phyloP scores from a whole-genome alignment of 2,113 vertebrate species.

The Reinhardtius hippoglossoides region DNA sequence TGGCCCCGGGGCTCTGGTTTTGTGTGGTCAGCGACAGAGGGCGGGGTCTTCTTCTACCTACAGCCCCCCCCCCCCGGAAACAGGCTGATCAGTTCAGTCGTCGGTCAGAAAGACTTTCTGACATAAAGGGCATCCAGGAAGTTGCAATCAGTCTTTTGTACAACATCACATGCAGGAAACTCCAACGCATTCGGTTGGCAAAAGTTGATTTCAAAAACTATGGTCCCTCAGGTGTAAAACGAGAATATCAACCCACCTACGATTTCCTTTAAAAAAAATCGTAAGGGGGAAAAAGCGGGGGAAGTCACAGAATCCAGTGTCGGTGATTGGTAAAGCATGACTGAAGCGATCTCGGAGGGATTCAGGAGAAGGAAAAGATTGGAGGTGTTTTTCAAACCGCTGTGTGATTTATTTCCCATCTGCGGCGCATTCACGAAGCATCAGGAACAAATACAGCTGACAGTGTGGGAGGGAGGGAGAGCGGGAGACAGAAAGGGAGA shows the following conservation, averaged over 20 bases:
- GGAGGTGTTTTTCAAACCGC: constrained; percentile 46
- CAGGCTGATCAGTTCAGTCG: constrained; percentile 7
- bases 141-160: no score
- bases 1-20: constrained; percentile 36
- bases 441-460: constrained; percentile 18
- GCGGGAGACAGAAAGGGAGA: constrained; percentile 13
- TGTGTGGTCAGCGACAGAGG: constrained; percentile 54
- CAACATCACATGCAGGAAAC: no score
- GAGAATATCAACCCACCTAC: constrained; percentile 35
- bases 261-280: constrained; percentile 7
- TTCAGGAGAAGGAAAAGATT: constrained; percentile 24
- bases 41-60: constrained; percentile 47
- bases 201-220: background rate
- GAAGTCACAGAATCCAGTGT: constrained; percentile 9
- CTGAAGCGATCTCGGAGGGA: constrained; percentile 32
- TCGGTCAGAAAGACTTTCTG: constrained; percentile 9
- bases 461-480: constrained; percentile 64
- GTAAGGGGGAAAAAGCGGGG: background rate
- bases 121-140: background rate
- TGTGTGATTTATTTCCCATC: constrained; percentile 60
- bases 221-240: background rate
- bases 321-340: constrained; percentile 41
- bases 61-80: constrained; percentile 43
- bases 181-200: background rate
- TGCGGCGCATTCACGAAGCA: constrained; percentile 27